phyloP scores from a whole-genome alignment of 2,888 invertebrate species.

The Tinea pellionella region DNA sequence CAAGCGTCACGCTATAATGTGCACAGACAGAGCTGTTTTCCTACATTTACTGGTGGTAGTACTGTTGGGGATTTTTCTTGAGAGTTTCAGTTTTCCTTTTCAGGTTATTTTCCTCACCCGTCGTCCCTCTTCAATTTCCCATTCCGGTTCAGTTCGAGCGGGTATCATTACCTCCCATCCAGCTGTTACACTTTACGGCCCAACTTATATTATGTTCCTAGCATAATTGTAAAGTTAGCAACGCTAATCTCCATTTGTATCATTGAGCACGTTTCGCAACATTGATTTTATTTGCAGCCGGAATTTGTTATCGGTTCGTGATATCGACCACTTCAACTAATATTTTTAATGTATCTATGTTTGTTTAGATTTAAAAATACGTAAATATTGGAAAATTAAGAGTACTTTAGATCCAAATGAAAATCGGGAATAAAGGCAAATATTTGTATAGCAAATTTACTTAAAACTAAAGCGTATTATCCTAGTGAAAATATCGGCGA shows the following conservation, averaged over 20 bases:
- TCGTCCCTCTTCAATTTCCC: constrained; percentile 40
- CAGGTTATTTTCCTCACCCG: constrained; percentile 27
- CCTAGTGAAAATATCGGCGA: too few species aligned
- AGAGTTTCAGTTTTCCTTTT: constrained; percentile 9
- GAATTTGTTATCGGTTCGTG: background rate
- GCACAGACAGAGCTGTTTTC: constrained; percentile 23
- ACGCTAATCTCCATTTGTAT: constrained; percentile 28
- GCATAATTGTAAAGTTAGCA: constrained; percentile 46
- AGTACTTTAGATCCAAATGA: too few species aligned
- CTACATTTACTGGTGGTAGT: constrained; percentile 34
- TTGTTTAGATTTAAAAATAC: background rate
- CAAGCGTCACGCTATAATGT: constrained; percentile 28
- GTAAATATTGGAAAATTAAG: too few species aligned
- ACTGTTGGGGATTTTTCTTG: constrained; percentile 29
- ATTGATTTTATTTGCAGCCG: constrained; percentile 17
- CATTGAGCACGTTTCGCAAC: constrained; percentile 19
- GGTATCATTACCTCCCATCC: constrained; percentile 50
- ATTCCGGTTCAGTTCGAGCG: constrained; percentile 35
- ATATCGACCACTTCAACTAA: background rate
- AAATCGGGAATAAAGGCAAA: too few species aligned
- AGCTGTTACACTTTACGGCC: constrained; percentile 60
- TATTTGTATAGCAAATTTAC: too few species aligned
- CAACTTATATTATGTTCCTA: constrained; percentile 54
- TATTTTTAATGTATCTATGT: background rate
- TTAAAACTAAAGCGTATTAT: too few species aligned